Conservation (phyloP, 2,888 invertebrate genomes). For the Lobophora halterata region DNA sequence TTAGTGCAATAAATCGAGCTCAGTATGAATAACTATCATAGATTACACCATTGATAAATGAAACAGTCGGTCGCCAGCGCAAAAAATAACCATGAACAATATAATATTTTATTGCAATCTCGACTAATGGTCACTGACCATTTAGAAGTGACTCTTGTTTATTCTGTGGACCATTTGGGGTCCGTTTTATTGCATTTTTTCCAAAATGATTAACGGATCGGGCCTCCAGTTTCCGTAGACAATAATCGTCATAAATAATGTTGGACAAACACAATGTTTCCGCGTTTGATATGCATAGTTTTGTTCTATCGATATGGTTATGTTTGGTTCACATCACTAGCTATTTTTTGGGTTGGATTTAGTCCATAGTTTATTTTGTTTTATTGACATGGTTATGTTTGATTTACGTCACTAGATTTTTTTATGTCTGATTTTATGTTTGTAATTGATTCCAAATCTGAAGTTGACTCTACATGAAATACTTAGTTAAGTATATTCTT, state of each 20-base stretch:
- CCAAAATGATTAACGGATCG: constrained; percentile 66
- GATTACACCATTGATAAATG: constrained; percentile 77
- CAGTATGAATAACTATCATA: constrained; percentile 72
- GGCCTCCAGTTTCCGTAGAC: constrained; percentile 74
- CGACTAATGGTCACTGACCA: constrained; percentile 37
- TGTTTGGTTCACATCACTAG: constrained; percentile 26
- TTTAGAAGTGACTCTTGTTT: constrained; percentile 26
- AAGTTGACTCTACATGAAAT: too few species aligned
- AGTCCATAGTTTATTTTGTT: too few species aligned
- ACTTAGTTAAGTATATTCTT: too few species aligned
- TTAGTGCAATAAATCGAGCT: constrained; percentile 51
- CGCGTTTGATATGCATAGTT: constrained; percentile 52
- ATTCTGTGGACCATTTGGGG: constrained; percentile 21
- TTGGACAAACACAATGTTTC: constrained; percentile 64
- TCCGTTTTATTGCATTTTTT: constrained; percentile 64
- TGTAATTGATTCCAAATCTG: too few species aligned
- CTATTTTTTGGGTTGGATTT: too few species aligned
- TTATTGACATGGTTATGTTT: too few species aligned
- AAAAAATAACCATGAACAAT: constrained; percentile 66
- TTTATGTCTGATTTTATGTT: too few species aligned
- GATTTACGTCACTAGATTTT: too few species aligned
- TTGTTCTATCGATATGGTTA: constrained; percentile 21
- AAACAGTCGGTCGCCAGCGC: constrained; percentile 55
- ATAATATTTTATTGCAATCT: constrained; percentile 33
- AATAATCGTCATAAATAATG: constrained; percentile 71